Conservation (phyloP, 2,113 vertebrate genomes). For the Halcyon senegalensis region DNA sequence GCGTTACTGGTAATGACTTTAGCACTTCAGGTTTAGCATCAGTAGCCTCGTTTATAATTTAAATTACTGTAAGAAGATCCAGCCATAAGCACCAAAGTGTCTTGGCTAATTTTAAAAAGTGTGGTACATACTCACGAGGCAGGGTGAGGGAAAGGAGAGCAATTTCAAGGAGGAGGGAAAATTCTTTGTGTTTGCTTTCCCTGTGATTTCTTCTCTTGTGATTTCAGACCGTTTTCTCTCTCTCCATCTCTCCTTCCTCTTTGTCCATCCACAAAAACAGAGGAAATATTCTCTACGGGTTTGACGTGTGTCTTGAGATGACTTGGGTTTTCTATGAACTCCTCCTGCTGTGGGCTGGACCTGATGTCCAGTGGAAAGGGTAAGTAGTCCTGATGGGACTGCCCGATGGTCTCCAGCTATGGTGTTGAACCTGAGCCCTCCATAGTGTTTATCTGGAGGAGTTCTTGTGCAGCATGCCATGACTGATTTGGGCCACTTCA, state of each 20-base stretch:
- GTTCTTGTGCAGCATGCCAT: accelerated
- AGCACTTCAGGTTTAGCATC: not conserved
- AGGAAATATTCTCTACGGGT: not conserved
- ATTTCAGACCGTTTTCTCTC: not conserved
- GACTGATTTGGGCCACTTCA: accelerated
- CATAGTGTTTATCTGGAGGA: not conserved
- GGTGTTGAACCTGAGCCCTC: too few species aligned
- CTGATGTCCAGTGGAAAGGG: not conserved
- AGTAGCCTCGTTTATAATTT: not conserved
- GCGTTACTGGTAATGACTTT: not conserved
- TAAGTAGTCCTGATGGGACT: not conserved
- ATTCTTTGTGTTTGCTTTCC: not conserved
- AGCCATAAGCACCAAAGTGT: not conserved
- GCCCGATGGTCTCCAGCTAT: accelerated
- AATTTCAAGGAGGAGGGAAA: accelerated
- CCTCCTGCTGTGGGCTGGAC: accelerated
- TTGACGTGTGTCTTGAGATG: accelerated
- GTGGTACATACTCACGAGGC: too few species aligned
- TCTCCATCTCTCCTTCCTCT: not conserved
- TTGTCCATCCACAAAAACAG: accelerated
- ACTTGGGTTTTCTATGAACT: not conserved
- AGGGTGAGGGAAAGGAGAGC: not conserved
- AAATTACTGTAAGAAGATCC: not conserved
- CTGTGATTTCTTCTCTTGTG: accelerated
- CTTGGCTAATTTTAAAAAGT: not conserved